Conservation (phyloP, 2,113 vertebrate genomes). For the Marmota monax region DNA sequence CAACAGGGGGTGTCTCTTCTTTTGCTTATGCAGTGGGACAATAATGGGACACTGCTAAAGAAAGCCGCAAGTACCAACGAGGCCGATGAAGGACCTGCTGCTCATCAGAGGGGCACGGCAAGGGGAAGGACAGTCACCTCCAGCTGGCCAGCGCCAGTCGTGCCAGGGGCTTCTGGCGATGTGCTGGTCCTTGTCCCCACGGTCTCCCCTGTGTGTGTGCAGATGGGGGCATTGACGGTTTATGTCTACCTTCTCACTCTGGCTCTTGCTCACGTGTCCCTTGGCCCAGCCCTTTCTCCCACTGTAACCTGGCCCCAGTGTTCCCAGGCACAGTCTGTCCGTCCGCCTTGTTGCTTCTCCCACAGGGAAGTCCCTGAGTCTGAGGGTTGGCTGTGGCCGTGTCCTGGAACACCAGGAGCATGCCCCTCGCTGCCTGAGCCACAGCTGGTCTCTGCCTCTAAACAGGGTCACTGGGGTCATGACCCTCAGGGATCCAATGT, state of each 20-base stretch:
- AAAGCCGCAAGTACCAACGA: too few relatives aligned
- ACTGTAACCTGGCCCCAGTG: background rate
- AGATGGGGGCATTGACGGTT: fast-evolving
- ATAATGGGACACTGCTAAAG: background rate
- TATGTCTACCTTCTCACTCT: fast-evolving
- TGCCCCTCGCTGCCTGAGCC: fast-evolving
- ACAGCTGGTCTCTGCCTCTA: background rate
- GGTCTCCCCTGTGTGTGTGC: fast-evolving
- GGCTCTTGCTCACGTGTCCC: background rate
- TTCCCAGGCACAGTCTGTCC: too few relatives aligned
- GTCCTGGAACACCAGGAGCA: fast-evolving
- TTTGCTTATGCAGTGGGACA: too few relatives aligned
- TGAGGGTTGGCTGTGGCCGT: fast-evolving
- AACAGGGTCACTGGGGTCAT: background rate
- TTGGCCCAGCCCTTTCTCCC: background rate
- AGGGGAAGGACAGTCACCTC: too few relatives aligned
- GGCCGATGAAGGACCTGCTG: fast-evolving
- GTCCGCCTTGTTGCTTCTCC: fast-evolving
- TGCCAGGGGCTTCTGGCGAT: background rate
- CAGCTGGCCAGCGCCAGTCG: fast-evolving
- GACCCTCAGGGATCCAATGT: background rate
- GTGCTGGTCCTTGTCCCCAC: background rate
- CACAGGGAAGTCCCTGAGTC: fast-evolving
- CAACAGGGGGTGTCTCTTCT: background rate
- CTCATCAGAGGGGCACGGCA: fast-evolving